Evolutionary conservation across 2,888 invertebrate genomes (phyloP), one percentile per base, ranked within the genome.

Genomic region (Lasius fuliginosus): DNA sequence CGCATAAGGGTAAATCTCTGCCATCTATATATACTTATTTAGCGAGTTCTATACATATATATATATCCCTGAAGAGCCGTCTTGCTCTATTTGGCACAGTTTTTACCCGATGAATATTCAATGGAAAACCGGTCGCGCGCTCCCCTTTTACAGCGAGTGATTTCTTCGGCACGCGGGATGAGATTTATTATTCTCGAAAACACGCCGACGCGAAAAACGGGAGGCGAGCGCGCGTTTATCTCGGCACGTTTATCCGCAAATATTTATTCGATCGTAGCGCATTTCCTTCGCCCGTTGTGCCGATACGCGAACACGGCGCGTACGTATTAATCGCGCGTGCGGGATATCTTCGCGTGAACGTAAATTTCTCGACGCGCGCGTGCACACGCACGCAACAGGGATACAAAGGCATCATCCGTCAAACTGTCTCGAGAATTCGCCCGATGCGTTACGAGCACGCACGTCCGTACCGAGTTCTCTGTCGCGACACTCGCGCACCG

Each of bases 341-440:
- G 27, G 30, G 67, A 27, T 36, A 60, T 46, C 58, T 58, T 69
- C 1, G 33, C 33, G 69, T 46, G 42, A 27, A 27, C 46, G 58
- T 79, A 79, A 69, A 79, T 79, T 69, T 69, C 18, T 58, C 36
- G 30, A 40, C 30, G n/a, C 18, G n/a, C 74, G 74, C 15, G 40
- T 18, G 36, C 36, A 36, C 49, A 53, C 69, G 23, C 69, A 83
- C 83, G 87, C 82, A 77, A 85, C 83, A 82, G 85, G 84, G 86
- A 88, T 87, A 88, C 90, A 89, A 88, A 90, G 90, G 88, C 86
- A 87, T 91, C 90, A 91, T 91, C 92, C 90, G 90, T 90, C 90
- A 90, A 86, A 81, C 86, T 90, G 90, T 90, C 90, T 68, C 83
- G 86, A 86, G 85, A 90, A 89, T 90, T 90, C 86, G 84, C 86